Base-by-base conservation (phyloP, 1,140 invertebrate species). In the Drosophila nikananu region DNA sequence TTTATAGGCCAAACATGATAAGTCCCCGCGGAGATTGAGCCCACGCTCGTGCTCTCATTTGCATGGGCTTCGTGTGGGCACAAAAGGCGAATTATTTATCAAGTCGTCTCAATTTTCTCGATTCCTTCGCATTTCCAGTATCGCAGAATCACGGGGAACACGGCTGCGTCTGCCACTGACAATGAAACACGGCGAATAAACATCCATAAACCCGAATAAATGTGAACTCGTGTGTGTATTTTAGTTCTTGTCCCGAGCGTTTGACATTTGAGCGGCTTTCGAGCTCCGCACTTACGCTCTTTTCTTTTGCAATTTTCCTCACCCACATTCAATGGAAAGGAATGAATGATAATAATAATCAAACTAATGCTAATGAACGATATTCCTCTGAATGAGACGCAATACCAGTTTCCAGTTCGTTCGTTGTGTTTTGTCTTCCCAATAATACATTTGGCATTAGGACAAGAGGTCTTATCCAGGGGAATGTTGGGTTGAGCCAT, bases 11-110 rank as follows among this genome's bases (percentile, higher is more conserved):
- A 78, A 61, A 71, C 39, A 41, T 59, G 75, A 79, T 71, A 71
- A 79, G 35, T 57, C 52, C 75, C 76, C 60, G 52, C 44, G 39
- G 32, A 46, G 51, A 55, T 30, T 61, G 37, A 21, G 63, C 30
- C 46, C 70, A 70, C 67, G 67, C 52, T 55, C 63, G 64, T 66
- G n/a, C 32, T 23, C 32, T 32, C 27, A 54, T 42, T 67, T 67
- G 46, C 35, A 68, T 42, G 66, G 44, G 15, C 30, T 32, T 27
- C 51, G 54, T 59, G 55, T 59, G 55, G 66, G 63, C 44, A 89
- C 86, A 89, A 89, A 90, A 89, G 84, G 83, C 82, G 65, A 89
- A 84, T 89, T 89, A 84, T 89, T 90, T 81, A 62, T 63, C 59
- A 30, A 61, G 48, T 44, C 60, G 64, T 73, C 75, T 89, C 60